Conservation (phyloP, 1,140 invertebrate species). For the Lasioglossum baleicum region DNA sequence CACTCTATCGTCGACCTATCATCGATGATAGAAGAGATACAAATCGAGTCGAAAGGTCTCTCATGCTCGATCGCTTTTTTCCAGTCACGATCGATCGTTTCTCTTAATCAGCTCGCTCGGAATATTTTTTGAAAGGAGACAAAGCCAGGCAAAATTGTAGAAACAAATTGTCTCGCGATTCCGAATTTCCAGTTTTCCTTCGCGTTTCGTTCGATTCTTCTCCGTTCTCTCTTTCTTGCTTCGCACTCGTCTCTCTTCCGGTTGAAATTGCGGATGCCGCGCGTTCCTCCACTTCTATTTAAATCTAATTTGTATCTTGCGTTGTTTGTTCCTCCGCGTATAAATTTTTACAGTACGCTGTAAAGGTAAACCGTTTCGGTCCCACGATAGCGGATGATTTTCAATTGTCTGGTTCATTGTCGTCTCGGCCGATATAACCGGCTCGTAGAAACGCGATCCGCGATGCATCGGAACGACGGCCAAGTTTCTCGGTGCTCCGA, state of each 20-base stretch:
- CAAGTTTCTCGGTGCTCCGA: constrained; percentile 42
- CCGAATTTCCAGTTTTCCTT: no score
- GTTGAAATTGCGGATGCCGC: constrained; percentile 74
- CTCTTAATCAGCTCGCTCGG: no score
- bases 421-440: constrained; percentile 33
- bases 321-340: constrained; percentile 36
- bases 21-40: neutral
- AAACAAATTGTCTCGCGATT: no score
- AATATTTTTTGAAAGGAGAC: no score
- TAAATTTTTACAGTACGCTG: neutral
- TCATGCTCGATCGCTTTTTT: neutral
- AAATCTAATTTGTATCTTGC: constrained; percentile 75
- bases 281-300: constrained; percentile 74
- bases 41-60: neutral
- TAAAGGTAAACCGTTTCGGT: neutral
- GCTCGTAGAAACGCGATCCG: constrained; percentile 31
- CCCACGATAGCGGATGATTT: neutral
- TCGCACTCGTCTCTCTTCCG: constrained; percentile 26
- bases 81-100: no score
- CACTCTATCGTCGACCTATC: constrained; percentile 11
- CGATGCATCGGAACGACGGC: constrained; percentile 28
- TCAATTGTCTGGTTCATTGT: constrained; percentile 42
- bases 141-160: no score
- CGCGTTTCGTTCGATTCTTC: constrained; percentile 2
- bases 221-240: constrained; percentile 13